phyloP scores from a whole-genome alignment of 2,888 invertebrate species.

The Slavum lentiscoides region DNA sequence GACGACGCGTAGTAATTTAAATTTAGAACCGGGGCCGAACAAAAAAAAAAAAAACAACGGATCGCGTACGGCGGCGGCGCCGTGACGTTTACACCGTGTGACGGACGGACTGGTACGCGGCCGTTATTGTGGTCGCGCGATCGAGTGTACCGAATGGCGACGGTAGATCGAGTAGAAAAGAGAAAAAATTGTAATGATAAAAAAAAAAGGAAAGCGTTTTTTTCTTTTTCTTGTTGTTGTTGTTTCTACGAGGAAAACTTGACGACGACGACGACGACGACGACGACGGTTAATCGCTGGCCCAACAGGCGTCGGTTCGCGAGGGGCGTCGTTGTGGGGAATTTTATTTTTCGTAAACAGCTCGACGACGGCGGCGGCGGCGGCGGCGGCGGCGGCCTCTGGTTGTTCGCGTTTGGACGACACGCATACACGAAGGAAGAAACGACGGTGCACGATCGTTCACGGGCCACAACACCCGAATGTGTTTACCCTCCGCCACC shows the following conservation, averaged over 20 bases:
- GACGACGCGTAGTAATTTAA: not conserved
- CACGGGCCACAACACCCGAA: constrained; percentile 41
- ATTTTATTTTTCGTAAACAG: constrained; percentile 49
- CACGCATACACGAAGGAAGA: not conserved
- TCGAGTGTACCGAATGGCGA: not conserved
- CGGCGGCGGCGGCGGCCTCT: constrained; percentile 15
- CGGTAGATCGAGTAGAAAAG: no score
- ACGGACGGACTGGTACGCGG: not conserved
- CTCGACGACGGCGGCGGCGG: constrained; percentile 16
- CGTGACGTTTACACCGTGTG: constrained; percentile 4
- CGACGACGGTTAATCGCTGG: constrained; percentile 9
- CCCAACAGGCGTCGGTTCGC: constrained; percentile 48
- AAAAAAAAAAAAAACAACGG: not conserved
- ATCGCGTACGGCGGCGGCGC: not conserved
- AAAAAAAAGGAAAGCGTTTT: not conserved
- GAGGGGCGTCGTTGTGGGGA: constrained; percentile 33
- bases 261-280: not conserved
- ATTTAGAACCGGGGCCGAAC: not conserved
- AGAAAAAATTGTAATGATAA: no score
- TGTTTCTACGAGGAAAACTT: not conserved
- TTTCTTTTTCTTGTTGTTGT: not conserved
- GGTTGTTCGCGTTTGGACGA: constrained; percentile 22
- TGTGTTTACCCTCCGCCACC: constrained; percentile 14
- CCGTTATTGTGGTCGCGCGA: no score
- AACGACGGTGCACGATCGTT: constrained; percentile 47